These are phyloP conservation scores for Scaptomyza reducta DNA, from an alignment of 2,888 invertebrate species.

Conservation along the genomic window DNA sequence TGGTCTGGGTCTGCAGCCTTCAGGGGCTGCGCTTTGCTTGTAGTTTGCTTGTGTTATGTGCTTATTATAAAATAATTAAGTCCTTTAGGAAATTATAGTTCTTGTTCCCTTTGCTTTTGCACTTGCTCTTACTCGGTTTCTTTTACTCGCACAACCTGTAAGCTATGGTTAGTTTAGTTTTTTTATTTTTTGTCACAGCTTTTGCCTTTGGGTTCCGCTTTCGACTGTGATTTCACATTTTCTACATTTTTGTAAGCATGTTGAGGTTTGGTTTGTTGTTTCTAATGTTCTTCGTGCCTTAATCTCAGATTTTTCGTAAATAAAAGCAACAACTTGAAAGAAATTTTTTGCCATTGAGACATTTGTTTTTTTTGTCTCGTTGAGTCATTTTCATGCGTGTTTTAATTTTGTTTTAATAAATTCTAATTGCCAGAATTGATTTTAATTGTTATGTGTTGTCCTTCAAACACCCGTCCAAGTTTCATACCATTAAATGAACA, in stretches of 20 bases:
- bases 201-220: slow-evolving; percentile 9
- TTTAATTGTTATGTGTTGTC: not conserved
- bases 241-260: not conserved
- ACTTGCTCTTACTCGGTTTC: slow-evolving; percentile 34
- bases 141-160: slow-evolving; percentile 49
- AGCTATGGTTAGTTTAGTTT: slow-evolving; percentile 9
- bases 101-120: slow-evolving; percentile 51
- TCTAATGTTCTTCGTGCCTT: not conserved
- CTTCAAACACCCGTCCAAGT: not conserved
- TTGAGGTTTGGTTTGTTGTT: not conserved
- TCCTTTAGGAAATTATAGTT: slow-evolving; percentile 81
- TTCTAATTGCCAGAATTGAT: not conserved
- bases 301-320: not conserved
- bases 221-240: slow-evolving; percentile 6
- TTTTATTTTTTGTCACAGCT: slow-evolving; percentile 9
- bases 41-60: slow-evolving; percentile 67
- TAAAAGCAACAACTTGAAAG: too few relatives aligned
- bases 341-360: too few relatives aligned
- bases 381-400: too few relatives aligned
- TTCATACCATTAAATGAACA: not conserved
- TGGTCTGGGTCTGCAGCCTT: slow-evolving; percentile 17
- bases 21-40: slow-evolving; percentile 37
- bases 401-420: not conserved
- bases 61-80: slow-evolving; percentile 82
- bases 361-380: too few relatives aligned